Conservation (phyloP, 2,888 invertebrate genomes). For the Exephanes ischioxanthus region DNA sequence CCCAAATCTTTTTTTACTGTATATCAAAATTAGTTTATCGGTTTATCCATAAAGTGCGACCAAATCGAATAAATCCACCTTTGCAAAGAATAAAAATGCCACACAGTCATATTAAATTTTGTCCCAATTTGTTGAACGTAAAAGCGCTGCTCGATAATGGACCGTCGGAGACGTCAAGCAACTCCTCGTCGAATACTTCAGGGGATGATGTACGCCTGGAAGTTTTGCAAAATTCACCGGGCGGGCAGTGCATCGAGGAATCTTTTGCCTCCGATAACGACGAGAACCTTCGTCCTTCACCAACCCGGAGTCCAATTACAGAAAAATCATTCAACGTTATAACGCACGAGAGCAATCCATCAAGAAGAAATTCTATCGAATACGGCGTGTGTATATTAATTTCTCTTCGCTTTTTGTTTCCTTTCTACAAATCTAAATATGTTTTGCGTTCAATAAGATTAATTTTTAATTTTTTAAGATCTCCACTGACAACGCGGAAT, state of each 20-base stretch:
- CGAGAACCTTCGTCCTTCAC: slow-evolving; percentile 67
- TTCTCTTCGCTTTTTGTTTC: slow-evolving; percentile 18
- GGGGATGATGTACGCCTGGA: slow-evolving; percentile 43
- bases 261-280: slow-evolving; percentile 41
- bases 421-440: not conserved
- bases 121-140: not conserved
- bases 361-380: slow-evolving; percentile 73
- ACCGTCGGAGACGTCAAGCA: slow-evolving; percentile 65
- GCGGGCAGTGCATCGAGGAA: slow-evolving; percentile 47
- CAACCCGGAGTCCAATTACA: slow-evolving; percentile 63
- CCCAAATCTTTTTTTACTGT: no score
- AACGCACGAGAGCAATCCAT: slow-evolving; percentile 70
- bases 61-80: no score
- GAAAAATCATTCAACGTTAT: slow-evolving; percentile 78
- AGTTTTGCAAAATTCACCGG: slow-evolving; percentile 36
- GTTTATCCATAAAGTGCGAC: no score
- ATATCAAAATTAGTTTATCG: no score
- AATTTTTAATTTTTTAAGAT: slow-evolving; percentile 27
- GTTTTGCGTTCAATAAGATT: no score
- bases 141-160: slow-evolving; percentile 36
- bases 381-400: slow-evolving; percentile 63
- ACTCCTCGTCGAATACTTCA: slow-evolving; percentile 58
- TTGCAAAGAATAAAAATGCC: not conserved
- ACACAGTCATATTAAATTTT: not conserved
- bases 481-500: slow-evolving; percentile 22